Base-by-base conservation (phyloP, 1,140 invertebrate genomes). In the Zelostemma sp. region DNA sequence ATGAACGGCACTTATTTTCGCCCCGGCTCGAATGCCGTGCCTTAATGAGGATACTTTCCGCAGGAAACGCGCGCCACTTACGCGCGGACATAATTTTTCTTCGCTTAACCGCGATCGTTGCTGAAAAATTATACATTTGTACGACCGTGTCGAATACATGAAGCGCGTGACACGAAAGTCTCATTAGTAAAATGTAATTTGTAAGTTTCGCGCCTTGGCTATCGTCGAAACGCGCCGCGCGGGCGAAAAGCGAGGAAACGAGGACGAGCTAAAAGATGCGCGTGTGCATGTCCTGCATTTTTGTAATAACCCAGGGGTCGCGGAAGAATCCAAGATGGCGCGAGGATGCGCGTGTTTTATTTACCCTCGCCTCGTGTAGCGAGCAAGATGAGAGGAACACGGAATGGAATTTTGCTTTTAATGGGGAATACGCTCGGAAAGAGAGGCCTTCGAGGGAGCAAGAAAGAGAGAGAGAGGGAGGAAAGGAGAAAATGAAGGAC, bases 361-460 rank as follows among this genome's bases (percentile, higher is more conserved):
- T 81, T 66, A 59, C 55, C 51, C 61, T 59, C 66, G 47, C 49
- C 58, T 64, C 66, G 72, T 55, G 71, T 63, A 49, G 58, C 72
- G 43, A 61, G 74, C 68, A 58, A 72, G 72, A 77, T 63, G 76
- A 72, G 73, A 72, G 74, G 65, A 75, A 77, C 78, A 78, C 75
- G 79, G 78, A 66, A 76, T 79, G 81, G 82, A 85, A 85, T 85
- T 85, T 82, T 77, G 80, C 81, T 79, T 84, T 81, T 85, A 85
- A 85, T 84, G 82, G 82, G 74, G 75, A 78, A 81, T 78, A 80
- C 71, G 72, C 77, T 71, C 67, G 64, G 63, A 46, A 61, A 74
- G 76, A 76, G 68, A 77, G 74, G 48, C 43, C 61, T 46, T 33
- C 19, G 53, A 64, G 61, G 72, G n/a, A n/a, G n/a, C n/a, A n/a